Conservation (phyloP, 2,113 vertebrate species). For the Oncorhynchus masou region DNA sequence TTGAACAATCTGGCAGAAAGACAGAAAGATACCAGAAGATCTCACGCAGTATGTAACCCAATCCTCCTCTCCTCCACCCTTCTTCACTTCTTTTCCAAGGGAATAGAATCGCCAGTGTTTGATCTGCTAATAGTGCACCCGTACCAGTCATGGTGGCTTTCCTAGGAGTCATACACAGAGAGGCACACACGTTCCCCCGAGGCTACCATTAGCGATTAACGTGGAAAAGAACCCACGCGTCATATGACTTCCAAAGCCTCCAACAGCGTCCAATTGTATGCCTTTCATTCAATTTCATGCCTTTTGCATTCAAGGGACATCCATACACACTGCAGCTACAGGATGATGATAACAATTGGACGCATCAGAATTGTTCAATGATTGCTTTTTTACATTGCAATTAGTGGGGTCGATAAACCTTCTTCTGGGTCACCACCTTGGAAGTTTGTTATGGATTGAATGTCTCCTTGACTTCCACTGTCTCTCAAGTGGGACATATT, state of each 20-base stretch:
- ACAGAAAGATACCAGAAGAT: background rate
- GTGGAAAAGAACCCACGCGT: no score
- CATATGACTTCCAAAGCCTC: no score
- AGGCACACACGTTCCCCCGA: background rate
- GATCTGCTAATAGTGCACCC: background rate
- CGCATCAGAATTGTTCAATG: background rate
- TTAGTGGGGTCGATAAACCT: background rate
- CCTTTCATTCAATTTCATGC: slow-evolving; percentile 19
- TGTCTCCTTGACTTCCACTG: background rate
- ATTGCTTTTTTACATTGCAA: background rate
- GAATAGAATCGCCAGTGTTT: slow-evolving; percentile 10
- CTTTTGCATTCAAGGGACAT: background rate
- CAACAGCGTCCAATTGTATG: background rate
- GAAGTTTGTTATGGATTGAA: background rate
- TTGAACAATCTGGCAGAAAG: background rate
- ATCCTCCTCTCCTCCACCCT: slow-evolving; percentile 33
- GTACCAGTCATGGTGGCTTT: background rate
- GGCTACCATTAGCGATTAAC: no score
- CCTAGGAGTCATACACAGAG: background rate
- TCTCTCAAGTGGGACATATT: background rate
- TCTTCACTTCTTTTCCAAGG: slow-evolving; percentile 12
- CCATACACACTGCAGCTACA: background rate
- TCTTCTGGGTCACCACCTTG: background rate
- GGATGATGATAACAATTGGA: background rate
- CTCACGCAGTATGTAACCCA: slow-evolving; percentile 12